phyloP scores from a whole-genome alignment of 2,888 invertebrate genomes.

The Drosophila cracens region DNA sequence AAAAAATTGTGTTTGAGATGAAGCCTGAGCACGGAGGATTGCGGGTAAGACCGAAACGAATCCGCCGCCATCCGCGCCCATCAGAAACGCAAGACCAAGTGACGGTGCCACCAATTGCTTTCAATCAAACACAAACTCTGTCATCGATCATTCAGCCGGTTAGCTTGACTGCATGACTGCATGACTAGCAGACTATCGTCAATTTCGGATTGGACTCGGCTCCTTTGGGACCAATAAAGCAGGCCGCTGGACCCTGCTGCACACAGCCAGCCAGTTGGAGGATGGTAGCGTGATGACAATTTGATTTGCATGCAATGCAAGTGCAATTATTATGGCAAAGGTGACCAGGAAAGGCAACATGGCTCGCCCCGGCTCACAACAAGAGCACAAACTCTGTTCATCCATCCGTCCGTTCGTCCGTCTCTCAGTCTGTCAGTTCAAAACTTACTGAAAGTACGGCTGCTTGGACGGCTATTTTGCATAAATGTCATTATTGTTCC shows the following conservation, averaged over 20 bases:
- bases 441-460: slow-evolving; percentile 27
- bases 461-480: slow-evolving; percentile 66
- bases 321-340: slow-evolving; percentile 83
- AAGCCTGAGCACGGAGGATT: slow-evolving; percentile 13
- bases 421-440: slow-evolving; percentile 25
- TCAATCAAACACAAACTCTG: slow-evolving; percentile 83
- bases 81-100: slow-evolving; percentile 64
- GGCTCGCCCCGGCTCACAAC: slow-evolving; percentile 39
- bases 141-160: slow-evolving; percentile 81
- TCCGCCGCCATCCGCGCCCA: slow-evolving; percentile 48
- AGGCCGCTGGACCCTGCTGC: slow-evolving; percentile 60
- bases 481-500: slow-evolving; percentile 81
- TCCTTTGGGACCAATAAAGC: slow-evolving; percentile 81
- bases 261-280: slow-evolving; percentile 20
- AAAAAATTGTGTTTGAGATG: slow-evolving; percentile 1
- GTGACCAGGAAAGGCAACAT: slow-evolving; percentile 66
- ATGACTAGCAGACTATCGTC: slow-evolving; percentile 47
- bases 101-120: slow-evolving; percentile 82
- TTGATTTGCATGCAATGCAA: slow-evolving; percentile 84
- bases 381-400: slow-evolving; percentile 23
- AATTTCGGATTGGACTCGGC: slow-evolving; percentile 49
- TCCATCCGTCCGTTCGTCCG: background rate
- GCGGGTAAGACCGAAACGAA: slow-evolving; percentile 26
- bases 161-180: slow-evolving; percentile 39
- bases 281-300: slow-evolving; percentile 82